Base-by-base conservation (phyloP, 2,888 invertebrate genomes). In the Hirtodrosophila histrioides region DNA sequence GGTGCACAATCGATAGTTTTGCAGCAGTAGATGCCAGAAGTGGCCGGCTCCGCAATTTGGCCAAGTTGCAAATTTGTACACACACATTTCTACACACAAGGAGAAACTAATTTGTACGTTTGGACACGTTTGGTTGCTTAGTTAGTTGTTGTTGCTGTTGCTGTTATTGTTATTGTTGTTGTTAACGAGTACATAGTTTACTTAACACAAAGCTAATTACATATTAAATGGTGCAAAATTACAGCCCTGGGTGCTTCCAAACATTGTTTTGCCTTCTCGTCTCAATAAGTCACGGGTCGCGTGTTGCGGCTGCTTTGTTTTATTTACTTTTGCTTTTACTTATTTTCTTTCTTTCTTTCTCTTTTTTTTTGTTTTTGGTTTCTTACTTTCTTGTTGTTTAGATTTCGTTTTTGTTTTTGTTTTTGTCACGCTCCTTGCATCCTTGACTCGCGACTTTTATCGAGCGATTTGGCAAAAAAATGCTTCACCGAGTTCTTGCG, bases 211-310 rank as follows among this genome's bases (percentile, higher is more conserved):
- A 88, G 75, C 87, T 87, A 86, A 85, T 86, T 89, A 88, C 79
- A 86, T 86, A 86, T 80, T 84, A 88, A 88, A 83, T 90, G 88
- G 90, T 90, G 90, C 90, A 89, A 87, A 88, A 90, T 89, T 89
- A 90, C 90, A 87, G 90, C 90, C 90, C 89, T 89, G 86, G 90
- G 89, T 89, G 89, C 86, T 88, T 88, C 64, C 79, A 78, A 89
- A 83, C 89, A 90, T 90, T 89, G 90, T 75, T 88, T 90, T 88
- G 89, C 87, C 84, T 69, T 67, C 80, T 86, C 86, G 73, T 76
- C 83, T 83, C 80, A 74, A 88, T 76, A 73, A 78, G 81, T 70
- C 82, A 37, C 75, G 41, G 45, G 48, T 65, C 65, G 67, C 67
- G 65, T 75, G 71, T 24, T 33, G 36, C 24, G 39, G 51, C 46